phyloP scores from a whole-genome alignment of 2,888 invertebrate genomes.

The Lasioglossum pauxillum region DNA sequence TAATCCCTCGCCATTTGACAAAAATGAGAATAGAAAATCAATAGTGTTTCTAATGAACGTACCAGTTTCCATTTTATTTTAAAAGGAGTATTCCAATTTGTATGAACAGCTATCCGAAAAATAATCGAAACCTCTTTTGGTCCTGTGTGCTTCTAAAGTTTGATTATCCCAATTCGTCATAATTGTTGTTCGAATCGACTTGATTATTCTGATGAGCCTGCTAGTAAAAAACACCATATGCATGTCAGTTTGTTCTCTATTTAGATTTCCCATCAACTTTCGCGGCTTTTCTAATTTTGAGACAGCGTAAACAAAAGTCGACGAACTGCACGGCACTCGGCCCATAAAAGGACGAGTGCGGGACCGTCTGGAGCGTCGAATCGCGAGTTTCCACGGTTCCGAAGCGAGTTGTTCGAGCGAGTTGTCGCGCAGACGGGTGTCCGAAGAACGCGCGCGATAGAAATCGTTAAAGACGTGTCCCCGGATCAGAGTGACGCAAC shows the following conservation, averaged over 20 bases:
- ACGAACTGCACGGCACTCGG: neutral
- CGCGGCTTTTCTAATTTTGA: neutral
- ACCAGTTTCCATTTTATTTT: too few species aligned
- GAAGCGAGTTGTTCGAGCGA: neutral
- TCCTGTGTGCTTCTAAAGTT: neutral
- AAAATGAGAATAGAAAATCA: neutral
- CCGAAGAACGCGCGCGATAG: neutral
- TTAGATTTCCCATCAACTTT: neutral
- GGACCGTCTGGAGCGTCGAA: neutral
- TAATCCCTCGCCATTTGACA: neutral
- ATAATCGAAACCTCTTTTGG: neutral
- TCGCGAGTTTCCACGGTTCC: neutral
- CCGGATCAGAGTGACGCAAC: constrained; percentile 38
- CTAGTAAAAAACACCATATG: too few species aligned
- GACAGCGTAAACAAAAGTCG: neutral
- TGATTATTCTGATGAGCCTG: too few species aligned
- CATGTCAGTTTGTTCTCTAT: too few species aligned
- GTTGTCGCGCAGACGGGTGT: neutral
- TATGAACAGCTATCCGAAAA: too few species aligned
- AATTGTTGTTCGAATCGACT: neutral
- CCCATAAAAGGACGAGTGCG: neutral
- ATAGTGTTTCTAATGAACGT: neutral
- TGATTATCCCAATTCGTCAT: neutral
- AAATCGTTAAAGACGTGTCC: constrained; percentile 28
- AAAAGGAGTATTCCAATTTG: too few species aligned